phyloP scores from a whole-genome alignment of 2,113 vertebrate genomes.

The Atrichornis clamosus region DNA sequence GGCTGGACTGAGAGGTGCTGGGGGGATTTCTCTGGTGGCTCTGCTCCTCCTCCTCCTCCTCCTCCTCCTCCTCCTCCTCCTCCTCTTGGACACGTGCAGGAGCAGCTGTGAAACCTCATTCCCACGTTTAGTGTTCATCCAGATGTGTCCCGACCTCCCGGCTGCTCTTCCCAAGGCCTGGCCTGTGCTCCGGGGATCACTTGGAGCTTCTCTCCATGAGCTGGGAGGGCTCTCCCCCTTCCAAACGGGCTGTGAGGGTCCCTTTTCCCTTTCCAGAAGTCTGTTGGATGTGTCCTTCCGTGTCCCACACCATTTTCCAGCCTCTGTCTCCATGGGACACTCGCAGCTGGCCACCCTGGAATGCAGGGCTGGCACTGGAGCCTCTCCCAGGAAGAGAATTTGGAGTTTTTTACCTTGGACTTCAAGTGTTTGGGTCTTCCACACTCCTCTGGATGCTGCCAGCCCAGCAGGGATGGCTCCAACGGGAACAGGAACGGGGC shows the following conservation, averaged over 20 bases:
- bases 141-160: background rate
- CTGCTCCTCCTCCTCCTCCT: background rate
- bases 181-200: background rate
- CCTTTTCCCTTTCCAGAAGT: background rate
- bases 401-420: background rate
- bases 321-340: background rate
- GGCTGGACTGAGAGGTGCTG: background rate
- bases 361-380: background rate
- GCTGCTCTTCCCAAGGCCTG: conserved; percentile 3
- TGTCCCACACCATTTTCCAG: background rate
- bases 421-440: background rate
- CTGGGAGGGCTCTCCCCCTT: background rate
- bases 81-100: background rate
- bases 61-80: background rate
- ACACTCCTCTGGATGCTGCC: background rate
- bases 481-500: accelerated
- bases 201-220: background rate
- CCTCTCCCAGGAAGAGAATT: background rate
- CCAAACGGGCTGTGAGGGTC: background rate
- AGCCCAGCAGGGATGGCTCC: background rate
- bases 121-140: background rate
- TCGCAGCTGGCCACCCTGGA: background rate
- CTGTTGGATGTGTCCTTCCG: background rate
- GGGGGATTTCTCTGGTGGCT: background rate
- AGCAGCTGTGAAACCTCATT: conserved; percentile 42